A percentile compares a stretch with the other conserved stretches of the same genome.
phyloP scores from a whole-genome alignment of 2,888 invertebrate genomes.

The Eristalinus sepulchralis region DNA sequence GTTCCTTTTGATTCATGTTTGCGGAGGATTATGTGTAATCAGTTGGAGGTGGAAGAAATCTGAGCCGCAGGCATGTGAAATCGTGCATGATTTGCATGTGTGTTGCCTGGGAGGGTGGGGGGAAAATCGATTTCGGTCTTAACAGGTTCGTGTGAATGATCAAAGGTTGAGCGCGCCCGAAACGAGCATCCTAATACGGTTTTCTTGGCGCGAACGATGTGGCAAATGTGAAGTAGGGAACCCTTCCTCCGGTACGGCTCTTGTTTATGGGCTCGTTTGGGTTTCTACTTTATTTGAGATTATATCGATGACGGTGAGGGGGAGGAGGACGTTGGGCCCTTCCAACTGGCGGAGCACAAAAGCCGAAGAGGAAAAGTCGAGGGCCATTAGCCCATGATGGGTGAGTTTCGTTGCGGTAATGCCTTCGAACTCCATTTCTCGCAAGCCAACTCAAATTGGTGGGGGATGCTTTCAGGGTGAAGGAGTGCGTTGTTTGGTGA shows the following conservation, averaged over 20 bases:
- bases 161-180: background rate
- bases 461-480: background rate
- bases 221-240: background rate
- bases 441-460: background rate
- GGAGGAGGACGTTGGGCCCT: background rate
- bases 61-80: background rate
- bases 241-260: background rate
- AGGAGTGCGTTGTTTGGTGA: background rate
- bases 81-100: background rate
- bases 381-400: background rate
- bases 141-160: background rate
- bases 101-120: background rate
- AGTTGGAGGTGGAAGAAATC: background rate
- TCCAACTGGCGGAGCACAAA: background rate
- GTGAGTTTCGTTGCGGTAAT: background rate
- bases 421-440: background rate
- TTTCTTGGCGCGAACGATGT: background rate
- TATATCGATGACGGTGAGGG: background rate
- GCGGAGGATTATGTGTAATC: background rate
- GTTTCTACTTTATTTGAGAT: background rate
- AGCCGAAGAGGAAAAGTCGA: background rate
- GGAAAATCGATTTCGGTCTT: background rate
- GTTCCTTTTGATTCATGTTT: slow-evolving; percentile 14
- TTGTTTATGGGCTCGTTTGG: background rate
- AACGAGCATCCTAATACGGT: background rate